phyloP scores from a whole-genome alignment of 2,888 invertebrate species.

The Malachius bipustulatus region DNA sequence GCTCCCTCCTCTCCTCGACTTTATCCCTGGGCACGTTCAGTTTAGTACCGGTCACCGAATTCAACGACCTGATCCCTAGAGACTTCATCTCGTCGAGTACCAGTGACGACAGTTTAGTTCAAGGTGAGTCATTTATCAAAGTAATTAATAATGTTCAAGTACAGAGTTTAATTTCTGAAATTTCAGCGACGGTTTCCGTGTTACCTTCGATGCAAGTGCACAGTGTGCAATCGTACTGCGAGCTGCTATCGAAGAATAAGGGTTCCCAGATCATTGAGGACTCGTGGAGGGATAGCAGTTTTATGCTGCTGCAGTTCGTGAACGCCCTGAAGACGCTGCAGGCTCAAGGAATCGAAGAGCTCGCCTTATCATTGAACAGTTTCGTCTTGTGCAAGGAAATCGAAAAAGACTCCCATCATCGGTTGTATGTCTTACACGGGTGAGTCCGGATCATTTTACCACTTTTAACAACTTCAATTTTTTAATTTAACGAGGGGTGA shows the following conservation, averaged over 20 bases:
- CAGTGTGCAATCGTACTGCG: conserved; percentile 60
- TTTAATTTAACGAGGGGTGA: too few relatives aligned
- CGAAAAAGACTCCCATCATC: conserved; percentile 48
- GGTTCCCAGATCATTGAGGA: conserved; percentile 32
- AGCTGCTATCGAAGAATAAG: conserved; percentile 46
- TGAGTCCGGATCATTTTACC: conserved; percentile 31
- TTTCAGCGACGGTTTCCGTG: conserved; percentile 65
- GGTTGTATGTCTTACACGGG: conserved; percentile 67
- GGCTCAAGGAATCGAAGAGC: conserved; percentile 71
- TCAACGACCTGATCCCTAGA: conserved; percentile 63
- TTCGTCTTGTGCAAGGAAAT: conserved; percentile 59
- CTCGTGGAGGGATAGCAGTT: conserved; percentile 53
- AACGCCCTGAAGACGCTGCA: conserved; percentile 73
- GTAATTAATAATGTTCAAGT: neutral
- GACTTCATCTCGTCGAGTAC: conserved; percentile 45
- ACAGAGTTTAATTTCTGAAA: too few relatives aligned
- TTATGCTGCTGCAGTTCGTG: conserved; percentile 68
- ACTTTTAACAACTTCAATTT: conserved; percentile 1
- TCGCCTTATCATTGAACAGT: conserved; percentile 56
- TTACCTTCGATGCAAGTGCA: conserved; percentile 62
- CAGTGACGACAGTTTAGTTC: conserved; percentile 49
- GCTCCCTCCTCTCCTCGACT: conserved; percentile 43
- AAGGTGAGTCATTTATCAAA: too few relatives aligned
- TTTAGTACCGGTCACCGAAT: conserved; percentile 65
- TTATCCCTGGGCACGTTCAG: conserved; percentile 48